These are phyloP conservation scores for Dendroctonus valens DNA, from an alignment of 1,140 invertebrate species.

Conservation along the genomic window DNA sequence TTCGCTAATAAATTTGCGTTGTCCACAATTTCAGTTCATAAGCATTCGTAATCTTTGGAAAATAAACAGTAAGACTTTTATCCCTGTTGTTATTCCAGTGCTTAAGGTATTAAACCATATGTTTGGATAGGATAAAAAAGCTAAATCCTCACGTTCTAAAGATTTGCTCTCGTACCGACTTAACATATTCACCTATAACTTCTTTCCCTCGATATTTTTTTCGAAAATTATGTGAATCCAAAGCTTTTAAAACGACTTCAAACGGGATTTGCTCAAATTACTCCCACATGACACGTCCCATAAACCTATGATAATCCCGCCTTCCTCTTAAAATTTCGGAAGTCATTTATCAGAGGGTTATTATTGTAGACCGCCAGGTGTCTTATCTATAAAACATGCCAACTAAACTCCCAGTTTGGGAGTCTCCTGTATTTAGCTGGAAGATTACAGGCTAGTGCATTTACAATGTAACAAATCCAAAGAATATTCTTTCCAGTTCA, in stretches of 20 bases:
- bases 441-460: too few species aligned
- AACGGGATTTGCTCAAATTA: background rate
- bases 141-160: constrained; percentile 27
- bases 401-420: background rate
- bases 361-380: constrained; percentile 32
- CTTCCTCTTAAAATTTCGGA: constrained; percentile 39
- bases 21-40: constrained; percentile 8
- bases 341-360: constrained; percentile 33
- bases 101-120: constrained; percentile 29
- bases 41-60: constrained; percentile 13
- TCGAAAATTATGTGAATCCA: constrained; percentile 20
- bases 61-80: constrained; percentile 27
- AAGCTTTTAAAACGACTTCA: constrained; percentile 10
- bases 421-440: too few species aligned
- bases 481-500: too few species aligned
- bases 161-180: constrained; percentile 3
- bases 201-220: constrained; percentile 18
- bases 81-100: constrained; percentile 26
- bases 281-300: constrained; percentile 27
- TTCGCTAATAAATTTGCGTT: constrained; percentile 1
- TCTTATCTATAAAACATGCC: constrained; percentile 29
- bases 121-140: constrained; percentile 21
- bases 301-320: constrained; percentile 34
- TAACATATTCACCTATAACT: background rate
- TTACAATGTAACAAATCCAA: too few species aligned